Evolutionary conservation across 2,113 vertebrate species (phyloP).

Genomic region (Chamaea fasciata): DNA sequence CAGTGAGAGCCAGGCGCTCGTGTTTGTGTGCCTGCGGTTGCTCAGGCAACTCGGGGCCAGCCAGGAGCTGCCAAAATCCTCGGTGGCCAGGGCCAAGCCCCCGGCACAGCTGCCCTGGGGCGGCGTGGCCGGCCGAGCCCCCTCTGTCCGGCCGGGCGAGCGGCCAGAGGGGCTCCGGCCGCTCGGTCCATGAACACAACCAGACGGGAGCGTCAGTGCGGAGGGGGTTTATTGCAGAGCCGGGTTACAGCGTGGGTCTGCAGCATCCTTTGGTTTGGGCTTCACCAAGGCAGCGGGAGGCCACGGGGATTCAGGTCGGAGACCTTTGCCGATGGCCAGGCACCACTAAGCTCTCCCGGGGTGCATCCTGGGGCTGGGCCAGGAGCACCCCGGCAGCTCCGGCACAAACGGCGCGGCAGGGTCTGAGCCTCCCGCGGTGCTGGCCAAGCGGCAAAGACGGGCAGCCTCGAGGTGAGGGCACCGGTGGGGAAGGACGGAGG

Average conservation of each 20-base stretch:
- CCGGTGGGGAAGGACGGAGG: background rate
- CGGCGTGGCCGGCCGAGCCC: background rate
- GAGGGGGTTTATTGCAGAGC: conserved; percentile 59
- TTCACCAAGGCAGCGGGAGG: background rate
- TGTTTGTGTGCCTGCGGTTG: conserved; percentile 69
- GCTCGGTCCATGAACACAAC: background rate
- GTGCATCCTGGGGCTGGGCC: background rate
- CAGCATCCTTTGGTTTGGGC: conserved; percentile 26
- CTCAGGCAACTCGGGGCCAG: conserved; percentile 63
- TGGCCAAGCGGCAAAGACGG: background rate
- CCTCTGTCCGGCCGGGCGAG: background rate
- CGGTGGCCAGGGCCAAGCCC: background rate
- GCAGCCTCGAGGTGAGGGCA: background rate
- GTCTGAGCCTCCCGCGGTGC: background rate
- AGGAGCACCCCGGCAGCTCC: background rate
- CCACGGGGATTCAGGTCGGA: background rate
- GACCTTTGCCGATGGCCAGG: background rate
- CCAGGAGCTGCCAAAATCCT: conserved; percentile 25
- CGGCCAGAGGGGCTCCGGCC: background rate
- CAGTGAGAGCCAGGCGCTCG: conserved; percentile 50
- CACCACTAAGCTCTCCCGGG: background rate
- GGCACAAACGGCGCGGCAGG: accelerated
- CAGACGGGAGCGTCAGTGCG: background rate
- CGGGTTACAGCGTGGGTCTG: conserved; percentile 18
- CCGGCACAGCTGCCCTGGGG: background rate